Base-by-base conservation (phyloP, 1,140 invertebrate species). In the Fopius arisanus region DNA sequence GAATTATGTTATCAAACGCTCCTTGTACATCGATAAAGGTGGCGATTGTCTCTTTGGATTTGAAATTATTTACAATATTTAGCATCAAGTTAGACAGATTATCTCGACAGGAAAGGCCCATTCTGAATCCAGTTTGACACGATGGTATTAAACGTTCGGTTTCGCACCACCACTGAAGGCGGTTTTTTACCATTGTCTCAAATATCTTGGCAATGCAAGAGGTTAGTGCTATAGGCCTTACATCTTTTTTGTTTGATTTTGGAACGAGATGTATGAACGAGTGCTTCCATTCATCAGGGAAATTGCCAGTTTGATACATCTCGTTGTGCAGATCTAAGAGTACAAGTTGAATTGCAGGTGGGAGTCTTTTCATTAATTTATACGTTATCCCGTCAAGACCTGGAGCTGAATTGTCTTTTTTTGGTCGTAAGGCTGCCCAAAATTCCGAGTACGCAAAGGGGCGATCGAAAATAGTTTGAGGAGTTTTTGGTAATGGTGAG, bases 181-280 rank as follows among this genome's bases (percentile, higher is more conserved):
- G 41, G 21, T 72, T 77, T 70, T 70, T 67, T 7, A 73, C 31
- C 9, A 77, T 40, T 1, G 67, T 33, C 68, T 77, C 70, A 26
- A 74, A 74, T 10, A 75, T 12, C 73, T 77, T 75, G 12, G 51
- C 40, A 1, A 70, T 0, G 40, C 72, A 77, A 9, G 72, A 77
- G 10, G 73, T 66, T 0, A 72, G 21, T 12, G 67, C 63, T 10
- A 74, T 74, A 1, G 75, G 73, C 7, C 67, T 21, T 2, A 72
- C 12, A 16, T 77, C 14, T 4, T 31, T 31, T 7, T 7, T 31
- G 7, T 31, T 31, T 31, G 29, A 7, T 31, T 31, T 31, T 4
- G 16, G 26, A 4, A 74, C 43, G 31, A 74, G 65, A 16, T 74
- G 69, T 4, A 77, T 14, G 29, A 59, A 74, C 6, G 65, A 59